Base-by-base conservation (phyloP, 1,140 invertebrate genomes). In the Cryptotermes secundus region DNA sequence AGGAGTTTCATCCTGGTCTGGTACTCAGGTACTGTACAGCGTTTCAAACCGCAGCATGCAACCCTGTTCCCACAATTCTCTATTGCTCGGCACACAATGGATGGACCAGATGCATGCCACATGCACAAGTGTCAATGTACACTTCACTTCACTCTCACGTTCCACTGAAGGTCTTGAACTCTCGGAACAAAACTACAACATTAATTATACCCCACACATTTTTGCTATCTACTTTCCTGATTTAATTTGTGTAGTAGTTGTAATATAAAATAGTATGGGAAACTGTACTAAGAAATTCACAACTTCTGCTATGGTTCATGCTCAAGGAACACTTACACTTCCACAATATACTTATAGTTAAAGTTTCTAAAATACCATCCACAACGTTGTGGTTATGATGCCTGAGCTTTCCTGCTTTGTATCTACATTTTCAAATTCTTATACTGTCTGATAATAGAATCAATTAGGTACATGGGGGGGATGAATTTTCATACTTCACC, bases 361-460 rank as follows among this genome's bases (percentile, higher is more conserved):
- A 72, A 26, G 31, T 72, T 72, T 72, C 31, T 72, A 72, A 72
- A 72, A 72, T 72, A 72, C 59, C 59, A 72, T 72, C 59, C 59
- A 72, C n/a, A 72, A 72, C 6, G n/a, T 4, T 72, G 59, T 72
- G 10, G 26, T 72, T 72, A 72, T 72, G 59, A 72, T 72, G 59
- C 59, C 59, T 72, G 59, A 72, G 59, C 59, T 72, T 72, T 31
- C 59, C 59, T 72, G 26, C n/a, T 14, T 31, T 72, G 59, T 72
- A 72, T 72, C 31, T 72, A 72, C 59, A 72, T 26, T 72, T 72
- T n/a, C 4, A n/a, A 72, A 72, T 72, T 72, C 59, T 72, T 72
- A 72, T 14, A 72, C 9, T 72, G 59, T 72, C 59, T 72, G 59
- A 72, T 72, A 72, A 72, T 72, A 72, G 59, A 72, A 72, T 72